phyloP scores from a whole-genome alignment of 2,113 vertebrate species.

The Columba janthina region DNA sequence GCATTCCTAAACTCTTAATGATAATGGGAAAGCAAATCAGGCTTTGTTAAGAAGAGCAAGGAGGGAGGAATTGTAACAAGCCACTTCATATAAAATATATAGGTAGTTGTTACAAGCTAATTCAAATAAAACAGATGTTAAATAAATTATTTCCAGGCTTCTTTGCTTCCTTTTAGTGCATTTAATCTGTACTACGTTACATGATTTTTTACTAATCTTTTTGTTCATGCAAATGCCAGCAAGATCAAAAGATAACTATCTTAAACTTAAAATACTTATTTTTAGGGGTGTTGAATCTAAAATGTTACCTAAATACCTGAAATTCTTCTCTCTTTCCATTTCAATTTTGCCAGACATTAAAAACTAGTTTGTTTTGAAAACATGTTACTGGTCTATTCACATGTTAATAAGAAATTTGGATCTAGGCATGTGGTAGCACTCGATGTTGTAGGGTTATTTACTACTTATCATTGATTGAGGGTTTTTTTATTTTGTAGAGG shows the following conservation, averaged over 20 bases:
- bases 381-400: background rate
- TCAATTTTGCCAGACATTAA: background rate
- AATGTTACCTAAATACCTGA: background rate
- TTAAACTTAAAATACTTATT: background rate
- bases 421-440: background rate
- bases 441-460: background rate
- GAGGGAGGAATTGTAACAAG: background rate
- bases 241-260: background rate
- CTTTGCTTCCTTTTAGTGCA: background rate
- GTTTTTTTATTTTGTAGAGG: background rate
- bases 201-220: background rate
- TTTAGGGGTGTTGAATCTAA: background rate
- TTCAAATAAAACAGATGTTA: background rate
- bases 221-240: background rate
- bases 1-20: background rate
- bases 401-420: background rate
- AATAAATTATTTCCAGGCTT: background rate
- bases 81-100: background rate
- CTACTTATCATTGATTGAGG: background rate
- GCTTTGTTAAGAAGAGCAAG: background rate
- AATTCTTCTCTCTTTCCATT: background rate
- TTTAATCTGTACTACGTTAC: background rate
- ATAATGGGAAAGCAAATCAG: background rate
- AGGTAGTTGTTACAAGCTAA: background rate
- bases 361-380: background rate